These are phyloP conservation scores for Ibycter americanus DNA, from an alignment of 2,797 vertebrate genomes.

Conservation along the genomic window DNA sequence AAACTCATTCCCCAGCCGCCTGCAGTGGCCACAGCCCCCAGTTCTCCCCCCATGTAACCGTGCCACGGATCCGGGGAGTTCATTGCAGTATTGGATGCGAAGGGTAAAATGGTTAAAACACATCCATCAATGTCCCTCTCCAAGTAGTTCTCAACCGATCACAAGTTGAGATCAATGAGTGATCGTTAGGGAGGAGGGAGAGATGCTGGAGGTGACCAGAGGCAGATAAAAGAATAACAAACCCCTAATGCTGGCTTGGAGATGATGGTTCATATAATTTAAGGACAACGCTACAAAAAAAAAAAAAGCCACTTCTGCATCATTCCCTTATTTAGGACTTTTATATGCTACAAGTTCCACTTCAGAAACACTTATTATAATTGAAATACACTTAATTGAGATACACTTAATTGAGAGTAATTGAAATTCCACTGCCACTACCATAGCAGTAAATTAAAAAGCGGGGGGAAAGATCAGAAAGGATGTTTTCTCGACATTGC, in stretches of 20 bases:
- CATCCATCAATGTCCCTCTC: constrained; percentile 89
- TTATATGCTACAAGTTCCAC: not conserved
- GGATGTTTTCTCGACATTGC: not conserved
- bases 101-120: constrained; percentile 80
- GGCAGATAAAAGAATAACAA: constrained; percentile 55
- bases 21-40: fast-evolving
- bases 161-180: constrained; percentile 85
- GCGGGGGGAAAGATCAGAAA: not conserved
- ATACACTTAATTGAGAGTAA: constrained; percentile 10
- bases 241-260: not conserved
- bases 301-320: not conserved
- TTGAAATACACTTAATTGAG: constrained; percentile 56
- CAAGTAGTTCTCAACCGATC: constrained; percentile 87
- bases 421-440: constrained; percentile 34
- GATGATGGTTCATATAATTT: not conserved
- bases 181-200: constrained; percentile 79
- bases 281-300: not conserved
- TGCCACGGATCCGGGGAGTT: constrained; percentile 82
- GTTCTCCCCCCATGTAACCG: not conserved
- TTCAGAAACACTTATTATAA: constrained; percentile 41
- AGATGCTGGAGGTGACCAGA: constrained; percentile 66
- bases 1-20: not conserved
- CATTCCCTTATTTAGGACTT: not conserved
- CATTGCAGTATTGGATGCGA: constrained; percentile 77
- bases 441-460: constrained; percentile 17